Conservation (phyloP, 1,140 invertebrate species). For the Ooceraea biroi region DNA sequence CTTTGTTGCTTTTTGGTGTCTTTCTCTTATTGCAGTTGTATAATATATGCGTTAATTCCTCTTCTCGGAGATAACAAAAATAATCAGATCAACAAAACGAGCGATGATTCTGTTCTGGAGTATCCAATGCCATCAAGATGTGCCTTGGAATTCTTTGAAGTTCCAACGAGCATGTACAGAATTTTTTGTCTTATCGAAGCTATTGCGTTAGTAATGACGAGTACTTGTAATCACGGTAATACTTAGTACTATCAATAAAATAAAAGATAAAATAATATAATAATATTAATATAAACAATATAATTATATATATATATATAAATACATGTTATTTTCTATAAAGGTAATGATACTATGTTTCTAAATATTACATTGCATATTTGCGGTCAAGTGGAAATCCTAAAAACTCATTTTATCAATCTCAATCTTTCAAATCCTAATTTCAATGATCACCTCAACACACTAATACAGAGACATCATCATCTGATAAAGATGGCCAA, state of each 20-base stretch:
- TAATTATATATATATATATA: background rate
- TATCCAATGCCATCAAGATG: slow-evolving; percentile 49
- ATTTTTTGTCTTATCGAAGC: background rate
- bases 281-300: background rate
- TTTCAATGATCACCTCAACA: background rate
- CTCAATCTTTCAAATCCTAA: background rate
- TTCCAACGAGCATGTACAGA: background rate
- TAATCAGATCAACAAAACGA: slow-evolving; percentile 7
- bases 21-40: slow-evolving; percentile 18
- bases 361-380: slow-evolving; percentile 53
- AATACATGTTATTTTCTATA: background rate
- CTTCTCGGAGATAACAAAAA: background rate
- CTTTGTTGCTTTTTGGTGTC: background rate
- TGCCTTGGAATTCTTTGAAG: background rate
- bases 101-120: fast-evolving
- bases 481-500: slow-evolving; percentile 19
- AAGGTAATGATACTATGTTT: slow-evolving; percentile 65
- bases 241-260: background rate
- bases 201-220: background rate
- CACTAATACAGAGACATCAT: slow-evolving; percentile 25
- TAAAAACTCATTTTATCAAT: slow-evolving; percentile 31
- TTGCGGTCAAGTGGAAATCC: slow-evolving; percentile 61
- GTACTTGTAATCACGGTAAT: slow-evolving; percentile 62
- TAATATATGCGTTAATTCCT: background rate
- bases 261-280: no score